Conservation (phyloP, 1,140 invertebrate species). For the Eumaeus atala region DNA sequence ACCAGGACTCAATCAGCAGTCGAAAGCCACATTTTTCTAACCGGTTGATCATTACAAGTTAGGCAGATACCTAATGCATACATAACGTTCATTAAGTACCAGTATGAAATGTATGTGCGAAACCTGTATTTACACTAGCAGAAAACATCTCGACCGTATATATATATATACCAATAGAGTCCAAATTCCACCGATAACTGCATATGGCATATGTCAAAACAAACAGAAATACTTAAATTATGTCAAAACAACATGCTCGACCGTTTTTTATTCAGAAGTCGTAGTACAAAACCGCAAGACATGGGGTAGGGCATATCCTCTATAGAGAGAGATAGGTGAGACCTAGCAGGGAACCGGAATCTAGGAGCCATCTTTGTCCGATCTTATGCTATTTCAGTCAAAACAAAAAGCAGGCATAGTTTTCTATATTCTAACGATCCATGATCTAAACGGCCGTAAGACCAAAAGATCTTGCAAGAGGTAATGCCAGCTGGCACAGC, state of each 20-base stretch:
- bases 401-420: too few species aligned
- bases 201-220: constrained; percentile 35
- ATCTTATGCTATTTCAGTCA: too few species aligned
- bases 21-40: constrained; percentile 8
- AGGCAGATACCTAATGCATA: constrained; percentile 8
- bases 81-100: constrained; percentile 22
- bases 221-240: constrained; percentile 21
- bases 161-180: constrained; percentile 16
- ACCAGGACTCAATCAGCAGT: not conserved
- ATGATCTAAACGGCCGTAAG: too few species aligned
- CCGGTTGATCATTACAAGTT: not conserved
- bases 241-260: constrained; percentile 19
- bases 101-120: too few species aligned
- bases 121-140: constrained; percentile 22
- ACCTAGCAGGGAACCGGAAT: too few species aligned
- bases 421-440: too few species aligned
- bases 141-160: constrained; percentile 25
- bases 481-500: too few species aligned
- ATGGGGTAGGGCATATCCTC: too few species aligned
- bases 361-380: too few species aligned
- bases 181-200: not conserved
- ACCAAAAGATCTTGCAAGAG: too few species aligned
- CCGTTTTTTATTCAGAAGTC: not conserved
- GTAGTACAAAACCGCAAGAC: too few species aligned
- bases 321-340: too few species aligned